Base-by-base conservation (phyloP, 2,888 invertebrate species). In the Eudemis profundana region DNA sequence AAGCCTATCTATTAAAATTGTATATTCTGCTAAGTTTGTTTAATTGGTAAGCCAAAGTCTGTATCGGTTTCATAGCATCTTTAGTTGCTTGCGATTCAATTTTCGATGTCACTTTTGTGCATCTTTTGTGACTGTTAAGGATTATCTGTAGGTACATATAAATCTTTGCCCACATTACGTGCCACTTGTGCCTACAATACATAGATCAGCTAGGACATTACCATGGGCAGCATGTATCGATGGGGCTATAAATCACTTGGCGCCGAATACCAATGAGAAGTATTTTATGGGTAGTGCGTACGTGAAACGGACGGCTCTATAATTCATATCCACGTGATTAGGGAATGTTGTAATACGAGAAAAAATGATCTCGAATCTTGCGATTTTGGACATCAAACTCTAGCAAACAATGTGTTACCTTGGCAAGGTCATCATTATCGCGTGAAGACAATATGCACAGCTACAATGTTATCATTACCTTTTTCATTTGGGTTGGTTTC, bases 161-260 rank as follows among this genome's bases (percentile, higher is more conserved):
- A 53, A 23, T 42, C 27, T 29, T 27, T 44, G 27, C 27, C 56
- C 29, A 44, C n/a, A 42, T 51, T 36, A 36, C 59, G 23, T 66
- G 64, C 59, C 47, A 54, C 27, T 44, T 47, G 44, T 27, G 36
- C 14, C 15, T 23, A 17, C 36, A 64, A 51, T 47, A 64, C 38
- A 65, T 70, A 74, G 72, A 77, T 75, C 76, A 75, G 74, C 71
- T 82, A 78, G 78, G 77, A 72, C 80, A 85, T 88, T 87, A 86
- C 79, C 85, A 89, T 89, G 86, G 82, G 73, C 82, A 80, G 75
- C 81, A 73, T 72, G 75, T 23, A 51, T 44, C 64, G 27, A 44
- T 44, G 51, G 70, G 73, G 78, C 78, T 75, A 90, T 91, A 89
- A 90, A 90, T 90, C 90, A 87, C 77, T 77, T 74, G 77, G 77